These are phyloP conservation scores for Asobara japonica DNA, from an alignment of 1,140 invertebrate species.

Conservation along the genomic window DNA sequence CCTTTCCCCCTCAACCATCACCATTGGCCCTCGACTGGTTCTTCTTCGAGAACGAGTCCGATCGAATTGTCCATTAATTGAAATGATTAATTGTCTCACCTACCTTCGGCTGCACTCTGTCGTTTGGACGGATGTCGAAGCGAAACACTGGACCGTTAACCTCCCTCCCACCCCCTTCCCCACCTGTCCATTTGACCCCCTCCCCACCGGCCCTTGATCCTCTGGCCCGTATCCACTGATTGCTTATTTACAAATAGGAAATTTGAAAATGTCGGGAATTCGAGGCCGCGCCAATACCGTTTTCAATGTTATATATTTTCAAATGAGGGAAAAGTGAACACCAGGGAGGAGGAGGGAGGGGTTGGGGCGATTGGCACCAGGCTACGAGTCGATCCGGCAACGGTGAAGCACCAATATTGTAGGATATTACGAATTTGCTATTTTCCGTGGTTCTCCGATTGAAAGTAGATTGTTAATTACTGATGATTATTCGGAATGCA, in stretches of 20 bases:
- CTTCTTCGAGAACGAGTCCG: constrained; percentile 53
- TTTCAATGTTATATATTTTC: constrained; percentile 14
- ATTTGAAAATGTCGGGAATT: constrained; percentile 64
- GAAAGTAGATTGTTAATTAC: constrained; percentile 69
- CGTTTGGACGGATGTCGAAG: constrained; percentile 27
- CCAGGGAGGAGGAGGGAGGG: constrained; percentile 22
- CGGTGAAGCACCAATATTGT: constrained; percentile 57
- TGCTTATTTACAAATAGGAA: constrained; percentile 69
- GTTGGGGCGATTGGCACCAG: constrained; percentile 17
- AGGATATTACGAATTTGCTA: constrained; percentile 69
- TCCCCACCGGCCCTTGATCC: constrained; percentile 13
- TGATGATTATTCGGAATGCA: constrained; percentile 61
- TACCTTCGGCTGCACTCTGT: constrained; percentile 31
- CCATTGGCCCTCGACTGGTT: too few species aligned
- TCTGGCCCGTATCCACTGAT: constrained; percentile 49
- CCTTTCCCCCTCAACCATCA: not conserved
- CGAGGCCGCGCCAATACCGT: constrained; percentile 7
- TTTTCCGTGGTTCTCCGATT: constrained; percentile 62
- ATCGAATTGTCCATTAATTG: constrained; percentile 67
- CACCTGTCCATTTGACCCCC: not conserved
- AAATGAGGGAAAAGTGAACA: constrained; percentile 23
- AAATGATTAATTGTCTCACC: constrained; percentile 69
- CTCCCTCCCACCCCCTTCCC: constrained; percentile 18
- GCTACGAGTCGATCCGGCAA: constrained; percentile 16
- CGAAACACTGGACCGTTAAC: constrained; percentile 8